These are phyloP conservation scores for Castor canadensis DNA, from an alignment of 2,113 vertebrate genomes.

Conservation along the genomic window DNA sequence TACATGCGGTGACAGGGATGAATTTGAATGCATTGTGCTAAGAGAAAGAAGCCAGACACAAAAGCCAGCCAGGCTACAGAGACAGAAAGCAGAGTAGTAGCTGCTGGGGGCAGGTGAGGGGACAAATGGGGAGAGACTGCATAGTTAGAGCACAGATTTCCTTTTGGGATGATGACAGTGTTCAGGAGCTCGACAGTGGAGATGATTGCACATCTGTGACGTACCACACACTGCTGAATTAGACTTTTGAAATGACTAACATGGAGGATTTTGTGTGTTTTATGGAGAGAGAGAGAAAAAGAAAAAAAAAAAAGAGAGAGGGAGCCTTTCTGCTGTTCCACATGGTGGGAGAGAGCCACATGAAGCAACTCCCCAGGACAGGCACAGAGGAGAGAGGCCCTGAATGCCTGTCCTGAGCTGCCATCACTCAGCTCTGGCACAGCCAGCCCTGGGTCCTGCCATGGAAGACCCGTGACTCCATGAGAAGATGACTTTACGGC, in stretches of 20 bases:
- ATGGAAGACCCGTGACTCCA: accelerated
- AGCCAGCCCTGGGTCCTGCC: accelerated
- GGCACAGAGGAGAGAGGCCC: no score
- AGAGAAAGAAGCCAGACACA: neutral
- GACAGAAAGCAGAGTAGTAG: accelerated
- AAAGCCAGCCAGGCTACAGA: neutral
- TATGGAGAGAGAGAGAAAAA: neutral
- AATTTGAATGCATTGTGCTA: accelerated
- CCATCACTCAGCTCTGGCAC: no score
- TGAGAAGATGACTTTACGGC: accelerated
- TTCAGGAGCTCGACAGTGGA: neutral
- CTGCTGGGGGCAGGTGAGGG: accelerated
- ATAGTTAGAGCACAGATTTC: accelerated
- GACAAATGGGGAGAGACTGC: accelerated
- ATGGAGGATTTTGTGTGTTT: neutral
- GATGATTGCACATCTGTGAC: accelerated
- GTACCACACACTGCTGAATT: neutral
- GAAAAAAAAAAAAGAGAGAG: no score
- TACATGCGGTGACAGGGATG: accelerated
- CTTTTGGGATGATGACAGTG: neutral
- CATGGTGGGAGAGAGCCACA: accelerated
- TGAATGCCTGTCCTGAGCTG: accelerated
- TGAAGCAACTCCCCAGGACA: neutral
- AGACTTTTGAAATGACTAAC: neutral
- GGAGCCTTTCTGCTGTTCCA: accelerated